Percentiles rank a stretch among this genome's conserved stretches.
These are phyloP conservation scores for Diarsia mendica DNA, from an alignment of 2,888 invertebrate species.

Conservation along the genomic window DNA sequence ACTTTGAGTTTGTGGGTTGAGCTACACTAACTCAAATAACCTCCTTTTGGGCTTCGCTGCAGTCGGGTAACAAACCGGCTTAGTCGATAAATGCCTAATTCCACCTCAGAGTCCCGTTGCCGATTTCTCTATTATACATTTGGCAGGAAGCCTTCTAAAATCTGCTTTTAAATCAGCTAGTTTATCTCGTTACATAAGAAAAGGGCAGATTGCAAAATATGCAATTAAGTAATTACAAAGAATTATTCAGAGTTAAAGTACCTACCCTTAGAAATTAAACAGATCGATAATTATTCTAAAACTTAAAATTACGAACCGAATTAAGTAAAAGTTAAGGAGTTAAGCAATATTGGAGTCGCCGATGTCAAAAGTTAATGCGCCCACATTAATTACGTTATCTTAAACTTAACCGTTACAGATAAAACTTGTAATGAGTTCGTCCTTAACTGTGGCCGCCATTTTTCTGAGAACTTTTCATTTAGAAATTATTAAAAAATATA, in stretches of 20 bases:
- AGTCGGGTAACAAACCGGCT: no score
- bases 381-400: conserved; percentile 62
- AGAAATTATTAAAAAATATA: no score
- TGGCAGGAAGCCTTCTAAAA: background rate
- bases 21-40: no score
- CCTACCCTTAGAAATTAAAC: conserved; percentile 14
- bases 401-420: conserved; percentile 46
- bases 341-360: conserved; percentile 40
- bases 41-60: no score
- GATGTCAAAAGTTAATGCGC: conserved; percentile 54
- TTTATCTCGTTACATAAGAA: no score
- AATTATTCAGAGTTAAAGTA: background rate
- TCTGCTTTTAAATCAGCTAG: no score
- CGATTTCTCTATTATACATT: background rate
- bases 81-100: no score
- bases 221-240: background rate
- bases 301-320: conserved; percentile 32
- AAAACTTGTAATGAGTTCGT: conserved; percentile 63
- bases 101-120: no score
- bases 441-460: conserved; percentile 15
- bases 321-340: conserved; percentile 39
- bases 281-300: conserved; percentile 36
- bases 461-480: conserved; percentile 21
- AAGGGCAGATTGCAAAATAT: no score
- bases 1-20: no score